Conservation (phyloP, 2,113 vertebrate species). For the Nanger granti region DNA sequence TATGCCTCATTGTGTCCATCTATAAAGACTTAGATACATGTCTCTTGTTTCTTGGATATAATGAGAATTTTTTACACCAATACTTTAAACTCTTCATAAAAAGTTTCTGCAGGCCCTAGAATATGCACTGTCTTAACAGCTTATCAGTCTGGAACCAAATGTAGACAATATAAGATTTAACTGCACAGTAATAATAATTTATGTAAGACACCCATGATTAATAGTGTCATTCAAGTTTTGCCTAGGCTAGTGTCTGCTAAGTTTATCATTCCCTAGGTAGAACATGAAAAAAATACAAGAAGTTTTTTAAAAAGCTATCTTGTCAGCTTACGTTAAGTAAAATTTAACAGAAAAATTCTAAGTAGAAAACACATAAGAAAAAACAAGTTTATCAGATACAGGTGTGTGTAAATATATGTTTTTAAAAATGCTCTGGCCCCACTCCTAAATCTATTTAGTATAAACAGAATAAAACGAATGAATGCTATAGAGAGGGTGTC, state of each 20-base stretch:
- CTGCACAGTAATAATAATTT: neutral
- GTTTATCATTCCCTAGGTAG: neutral
- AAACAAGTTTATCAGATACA: neutral
- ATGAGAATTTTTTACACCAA: neutral
- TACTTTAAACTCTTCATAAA: neutral
- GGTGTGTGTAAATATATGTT: neutral
- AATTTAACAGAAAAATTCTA: constrained; percentile 10
- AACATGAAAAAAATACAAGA: neutral
- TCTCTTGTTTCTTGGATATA: neutral
- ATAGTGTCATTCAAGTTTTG: neutral
- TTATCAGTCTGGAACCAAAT: neutral
- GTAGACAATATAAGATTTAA: neutral
- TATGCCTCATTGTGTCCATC: neutral
- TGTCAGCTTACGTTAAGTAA: neutral
- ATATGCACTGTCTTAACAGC: neutral
- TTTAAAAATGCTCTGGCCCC: neutral
- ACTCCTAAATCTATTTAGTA: neutral
- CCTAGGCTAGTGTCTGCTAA: neutral
- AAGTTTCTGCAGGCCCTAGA: neutral
- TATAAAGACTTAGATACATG: neutral
- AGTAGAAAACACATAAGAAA: neutral
- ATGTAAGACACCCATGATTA: neutral
- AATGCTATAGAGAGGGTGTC: neutral
- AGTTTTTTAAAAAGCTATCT: neutral
- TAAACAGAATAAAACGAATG: neutral